phyloP scores from a whole-genome alignment of 2,888 invertebrate genomes.

The Drosophila mulleri region DNA sequence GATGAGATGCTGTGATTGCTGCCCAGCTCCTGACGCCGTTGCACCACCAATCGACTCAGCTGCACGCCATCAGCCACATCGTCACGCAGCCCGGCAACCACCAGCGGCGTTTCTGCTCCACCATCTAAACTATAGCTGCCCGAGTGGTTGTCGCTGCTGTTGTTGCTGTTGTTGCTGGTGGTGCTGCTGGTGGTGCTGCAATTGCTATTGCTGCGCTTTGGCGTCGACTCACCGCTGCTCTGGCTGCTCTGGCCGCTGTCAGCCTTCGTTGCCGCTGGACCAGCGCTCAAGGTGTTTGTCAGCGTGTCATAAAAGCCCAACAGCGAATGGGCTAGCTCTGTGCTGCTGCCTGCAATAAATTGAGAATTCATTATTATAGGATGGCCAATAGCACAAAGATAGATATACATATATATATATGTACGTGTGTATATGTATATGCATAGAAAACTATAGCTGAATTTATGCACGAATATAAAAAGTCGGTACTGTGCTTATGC shows the following conservation, averaged over 20 bases:
- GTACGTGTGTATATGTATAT: background rate
- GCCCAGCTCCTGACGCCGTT: slow-evolving; percentile 57
- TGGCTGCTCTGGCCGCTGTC: slow-evolving; percentile 41
- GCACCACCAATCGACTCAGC: slow-evolving; percentile 58
- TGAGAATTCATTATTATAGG: background rate
- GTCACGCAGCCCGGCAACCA: slow-evolving; percentile 66
- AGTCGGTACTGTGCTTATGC: no score
- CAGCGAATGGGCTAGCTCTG: slow-evolving; percentile 93
- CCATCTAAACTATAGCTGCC: slow-evolving; percentile 56
- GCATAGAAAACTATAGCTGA: no score
- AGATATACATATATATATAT: no score
- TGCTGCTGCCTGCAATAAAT: slow-evolving; percentile 91
- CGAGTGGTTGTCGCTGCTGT: slow-evolving; percentile 48
- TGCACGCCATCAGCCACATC: slow-evolving; percentile 66
- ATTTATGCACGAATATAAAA: background rate
- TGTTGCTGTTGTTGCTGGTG: slow-evolving; percentile 35
- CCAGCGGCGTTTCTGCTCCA: slow-evolving; percentile 29
- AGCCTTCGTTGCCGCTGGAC: slow-evolving; percentile 33
- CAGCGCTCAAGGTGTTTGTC: slow-evolving; percentile 84
- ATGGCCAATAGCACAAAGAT: background rate
- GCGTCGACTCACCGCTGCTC: slow-evolving; percentile 65
- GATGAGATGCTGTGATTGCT: slow-evolving; percentile 66
- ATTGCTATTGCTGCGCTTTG: slow-evolving; percentile 63
- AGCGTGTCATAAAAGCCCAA: slow-evolving; percentile 95
- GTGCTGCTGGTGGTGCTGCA: slow-evolving; percentile 47